A percentile compares a stretch with the other conserved stretches of the same genome.
Conservation (phyloP, 1,140 invertebrate species). For the Drosophila orosa region DNA sequence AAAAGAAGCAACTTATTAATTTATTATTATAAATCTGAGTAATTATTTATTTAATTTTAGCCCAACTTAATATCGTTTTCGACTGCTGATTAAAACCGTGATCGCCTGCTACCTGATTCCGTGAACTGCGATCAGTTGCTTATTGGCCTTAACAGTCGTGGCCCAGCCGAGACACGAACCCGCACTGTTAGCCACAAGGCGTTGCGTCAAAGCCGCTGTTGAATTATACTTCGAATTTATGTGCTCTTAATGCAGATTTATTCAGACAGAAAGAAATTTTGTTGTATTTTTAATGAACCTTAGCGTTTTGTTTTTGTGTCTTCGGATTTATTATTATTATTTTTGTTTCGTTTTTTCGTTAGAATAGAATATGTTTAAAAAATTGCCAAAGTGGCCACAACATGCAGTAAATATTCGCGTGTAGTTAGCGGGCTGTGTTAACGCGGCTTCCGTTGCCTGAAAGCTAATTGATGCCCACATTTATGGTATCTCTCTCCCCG, state of each 20-base stretch:
- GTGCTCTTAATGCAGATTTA: constrained; percentile 52
- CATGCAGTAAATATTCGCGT: constrained; percentile 25
- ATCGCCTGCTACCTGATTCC: background rate
- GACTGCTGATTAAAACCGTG: background rate
- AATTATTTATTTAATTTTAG: background rate
- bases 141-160: constrained; percentile 17
- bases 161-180: constrained; percentile 52
- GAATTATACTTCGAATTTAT: constrained; percentile 49
- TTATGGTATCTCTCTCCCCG: constrained; percentile 12
- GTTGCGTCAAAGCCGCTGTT: constrained; percentile 29
- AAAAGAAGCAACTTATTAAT: no score
- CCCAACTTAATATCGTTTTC: background rate
- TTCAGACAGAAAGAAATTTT: constrained; percentile 37
- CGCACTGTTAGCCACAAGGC: constrained; percentile 15
- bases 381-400: constrained; percentile 21
- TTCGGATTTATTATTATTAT: constrained; percentile 17
- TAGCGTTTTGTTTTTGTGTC: constrained; percentile 20
- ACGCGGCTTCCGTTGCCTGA: constrained; percentile 32
- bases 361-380: constrained; percentile 10
- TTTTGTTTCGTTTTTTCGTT: constrained; percentile 22
- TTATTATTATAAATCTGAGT: background rate
- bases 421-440: constrained; percentile 35
- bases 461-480: constrained; percentile 42
- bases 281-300: constrained; percentile 54
- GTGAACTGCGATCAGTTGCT: background rate